phyloP scores from a whole-genome alignment of 2,797 vertebrate species.

The Xyrichtys novacula region DNA sequence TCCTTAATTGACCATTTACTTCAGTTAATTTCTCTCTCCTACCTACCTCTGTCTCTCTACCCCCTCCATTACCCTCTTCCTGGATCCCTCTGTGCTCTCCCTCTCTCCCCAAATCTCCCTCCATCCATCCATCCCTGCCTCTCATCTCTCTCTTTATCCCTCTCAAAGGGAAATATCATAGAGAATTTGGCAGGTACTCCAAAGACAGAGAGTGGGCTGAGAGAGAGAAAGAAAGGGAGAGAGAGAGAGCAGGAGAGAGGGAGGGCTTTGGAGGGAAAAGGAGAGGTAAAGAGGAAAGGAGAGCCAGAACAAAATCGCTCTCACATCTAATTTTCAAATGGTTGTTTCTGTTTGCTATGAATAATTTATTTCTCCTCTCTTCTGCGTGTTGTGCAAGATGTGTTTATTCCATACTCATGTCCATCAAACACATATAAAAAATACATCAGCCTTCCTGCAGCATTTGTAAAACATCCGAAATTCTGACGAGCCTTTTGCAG shows the following conservation, averaged over 20 bases:
- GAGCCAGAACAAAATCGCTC: constrained; percentile 49
- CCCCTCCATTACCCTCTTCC: constrained; percentile 40
- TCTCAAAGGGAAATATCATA: constrained; percentile 70
- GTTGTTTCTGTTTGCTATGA: constrained; percentile 58
- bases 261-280: constrained; percentile 38
- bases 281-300: constrained; percentile 47
- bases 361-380: constrained; percentile 54
- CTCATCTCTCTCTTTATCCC: constrained; percentile 68
- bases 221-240: constrained; percentile 30
- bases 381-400: constrained; percentile 48
- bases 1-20: constrained; percentile 37
- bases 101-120: constrained; percentile 59
- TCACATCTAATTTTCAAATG: constrained; percentile 48
- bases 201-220: constrained; percentile 62
- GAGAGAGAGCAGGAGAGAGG: constrained; percentile 19
- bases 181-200: constrained; percentile 70
- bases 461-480: constrained; percentile 19
- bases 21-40: constrained; percentile 9
- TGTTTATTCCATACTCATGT: constrained; percentile 50
- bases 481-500: constrained; percentile 12
- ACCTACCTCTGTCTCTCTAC: constrained; percentile 29
- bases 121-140: constrained; percentile 43
- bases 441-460: constrained; percentile 14
- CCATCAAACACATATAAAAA: too few species aligned
- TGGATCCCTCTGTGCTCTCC: constrained; percentile 38